Evolutionary conservation across 1,140 invertebrate species (phyloP), one percentile per base, ranked within the genome.

Genomic region (Coenobita brevimanus): DNA sequence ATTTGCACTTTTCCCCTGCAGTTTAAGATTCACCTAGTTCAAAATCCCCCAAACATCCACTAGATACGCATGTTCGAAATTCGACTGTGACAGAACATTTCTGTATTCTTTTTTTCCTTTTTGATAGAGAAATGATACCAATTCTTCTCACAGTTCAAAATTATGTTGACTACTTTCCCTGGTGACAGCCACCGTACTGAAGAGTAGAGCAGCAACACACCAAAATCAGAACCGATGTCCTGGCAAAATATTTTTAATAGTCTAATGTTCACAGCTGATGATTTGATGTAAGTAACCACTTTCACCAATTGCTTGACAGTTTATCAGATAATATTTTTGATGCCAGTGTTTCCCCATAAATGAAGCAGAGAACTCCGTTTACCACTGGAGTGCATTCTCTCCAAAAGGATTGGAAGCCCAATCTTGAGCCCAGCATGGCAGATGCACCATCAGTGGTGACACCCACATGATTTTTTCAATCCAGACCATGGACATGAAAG

Each of bases 1-100:
- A 69, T 69, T 69, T 69, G 24, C 64, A 69, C 64, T 24, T 69
- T 69, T 69, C 3, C 64, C 64, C 24, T 69, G 64, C 64, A 69
- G 64, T 24, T 69, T 13, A 69, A 69, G 33, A 69, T 69, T 69
- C 64, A 69, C 0, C 24, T 1, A 17, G 46, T 69, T 69, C 64
- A 69, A 4, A 24, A 2, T 69, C 24, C 64, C 64, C 13, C 0
- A 69, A 2, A 69, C 2, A 69, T 33, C 33, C 10, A 27, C 64
- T 0, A 69, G 4, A 0, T 69, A 69, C 24, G 64, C 1, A 69
- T 13, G 64, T 69, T 69, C 0, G 13, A 69, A 69, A 17, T 69
- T 24, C 24, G 64, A 69, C 64, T 69, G 64, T n/a, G n/a, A 17
- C 24, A 2, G 1, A 0, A 69, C 24, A 69, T 69, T 69, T 69